Conservation (phyloP, 2,113 vertebrate species). For the Leucoraja erinaceus region DNA sequence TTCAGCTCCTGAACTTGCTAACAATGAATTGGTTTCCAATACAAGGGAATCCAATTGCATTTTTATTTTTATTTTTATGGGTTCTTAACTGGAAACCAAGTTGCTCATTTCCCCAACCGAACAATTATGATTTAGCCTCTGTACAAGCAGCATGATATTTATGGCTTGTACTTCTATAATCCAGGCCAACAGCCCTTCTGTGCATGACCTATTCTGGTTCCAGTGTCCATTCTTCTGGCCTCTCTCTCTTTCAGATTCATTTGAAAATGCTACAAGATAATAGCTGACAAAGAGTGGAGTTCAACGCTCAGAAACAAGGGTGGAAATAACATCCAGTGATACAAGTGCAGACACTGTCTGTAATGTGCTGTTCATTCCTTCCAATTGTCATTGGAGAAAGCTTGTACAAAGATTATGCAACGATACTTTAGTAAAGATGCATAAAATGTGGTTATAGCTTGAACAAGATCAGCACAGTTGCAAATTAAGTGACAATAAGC, state of each 20-base stretch:
- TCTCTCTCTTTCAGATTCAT: no score
- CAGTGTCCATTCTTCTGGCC: no score
- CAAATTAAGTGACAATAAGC: neutral
- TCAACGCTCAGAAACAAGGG: neutral
- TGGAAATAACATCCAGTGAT: neutral
- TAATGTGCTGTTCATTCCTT: neutral
- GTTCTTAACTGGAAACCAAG: neutral
- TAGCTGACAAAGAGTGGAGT: no score
- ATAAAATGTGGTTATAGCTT: neutral
- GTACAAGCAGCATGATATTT: neutral
- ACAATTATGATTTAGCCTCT: neutral
- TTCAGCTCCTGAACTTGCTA: neutral
- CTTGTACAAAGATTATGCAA: neutral
- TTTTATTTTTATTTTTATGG: neutral
- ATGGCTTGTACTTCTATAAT: neutral
- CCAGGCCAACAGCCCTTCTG: neutral
- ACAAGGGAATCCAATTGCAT: neutral
- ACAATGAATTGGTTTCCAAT: no score
- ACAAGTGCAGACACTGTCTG: neutral
- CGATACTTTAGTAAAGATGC: no score
- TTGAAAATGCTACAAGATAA: neutral
- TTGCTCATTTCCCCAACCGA: neutral
- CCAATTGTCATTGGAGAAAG: neutral
- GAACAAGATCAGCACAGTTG: neutral
- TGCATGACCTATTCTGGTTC: neutral